Conservation (phyloP, 2,888 invertebrate genomes). For the Volucella inflata region DNA sequence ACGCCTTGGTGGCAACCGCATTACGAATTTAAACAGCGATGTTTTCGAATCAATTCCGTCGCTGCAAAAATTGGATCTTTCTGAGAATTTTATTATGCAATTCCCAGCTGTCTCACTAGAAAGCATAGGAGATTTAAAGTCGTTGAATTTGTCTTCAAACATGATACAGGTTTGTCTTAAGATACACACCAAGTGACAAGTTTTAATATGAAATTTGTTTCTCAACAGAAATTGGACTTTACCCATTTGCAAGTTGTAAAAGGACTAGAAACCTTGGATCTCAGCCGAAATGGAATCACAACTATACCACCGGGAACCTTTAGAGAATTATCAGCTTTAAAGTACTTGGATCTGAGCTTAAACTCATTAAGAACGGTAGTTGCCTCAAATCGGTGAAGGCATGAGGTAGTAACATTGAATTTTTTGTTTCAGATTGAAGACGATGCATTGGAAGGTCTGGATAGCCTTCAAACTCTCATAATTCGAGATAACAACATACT, state of each 20-base stretch:
- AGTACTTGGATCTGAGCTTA: conserved; percentile 91
- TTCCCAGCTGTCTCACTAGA: conserved; percentile 92
- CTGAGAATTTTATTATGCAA: conserved; percentile 93
- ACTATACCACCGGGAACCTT: conserved; percentile 93
- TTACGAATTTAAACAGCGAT: conserved; percentile 92
- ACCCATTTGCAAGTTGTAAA: conserved; percentile 88
- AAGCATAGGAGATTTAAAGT: conserved; percentile 88
- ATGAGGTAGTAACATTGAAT: not conserved
- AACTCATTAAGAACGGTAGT: conserved; percentile 94
- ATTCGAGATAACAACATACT: conserved; percentile 95
- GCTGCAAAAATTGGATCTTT: conserved; percentile 91
- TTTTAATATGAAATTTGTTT: not conserved
- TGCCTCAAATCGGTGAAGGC: conserved; percentile 66
- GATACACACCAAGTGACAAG: conserved; percentile 1
- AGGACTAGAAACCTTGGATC: conserved; percentile 89
- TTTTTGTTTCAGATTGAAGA: conserved; percentile 90
- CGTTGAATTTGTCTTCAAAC: conserved; percentile 93
- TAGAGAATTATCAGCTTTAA: conserved; percentile 88
- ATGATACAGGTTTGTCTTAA: conserved; percentile 88
- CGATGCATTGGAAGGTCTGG: conserved; percentile 93
- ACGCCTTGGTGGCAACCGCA: conserved; percentile 90
- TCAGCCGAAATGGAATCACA: conserved; percentile 93
- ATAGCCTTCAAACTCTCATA: conserved; percentile 89
- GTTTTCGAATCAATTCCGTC: conserved; percentile 90
- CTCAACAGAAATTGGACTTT: conserved; percentile 89